Evolutionary conservation across 1,140 invertebrate genomes (phyloP), one percentile per base, ranked within the genome.

Genomic region (Zaprionus camerounensis): DNA sequence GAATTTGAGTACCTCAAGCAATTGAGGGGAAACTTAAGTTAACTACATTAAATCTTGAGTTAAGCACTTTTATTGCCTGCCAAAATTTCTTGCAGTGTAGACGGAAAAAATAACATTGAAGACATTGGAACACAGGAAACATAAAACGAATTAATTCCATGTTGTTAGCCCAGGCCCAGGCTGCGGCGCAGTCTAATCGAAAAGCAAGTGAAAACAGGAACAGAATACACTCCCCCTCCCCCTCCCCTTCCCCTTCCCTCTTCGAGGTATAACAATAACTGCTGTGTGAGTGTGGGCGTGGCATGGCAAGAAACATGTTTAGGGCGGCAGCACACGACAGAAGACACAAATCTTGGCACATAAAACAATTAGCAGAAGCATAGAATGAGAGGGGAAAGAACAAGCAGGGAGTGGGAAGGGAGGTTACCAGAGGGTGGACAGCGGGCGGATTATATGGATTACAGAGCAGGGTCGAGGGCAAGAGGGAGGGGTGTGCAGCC

Each of bases 121-220:
- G 26, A 15, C 57, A 66, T 72, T 71, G 59, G 76, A 26, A 83
- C 51, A 81, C 56, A 83, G 86, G 85, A 90, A 90, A 85, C 85
- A 91, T 85, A 90, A 90, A 90, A 90, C 88, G 85, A 90, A 90
- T 90, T 90, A 91, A 90, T 90, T 90, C 86, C 72, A 75, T 74
- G 79, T 80, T 84, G 81, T 80, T 80, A 71, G 79, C 68, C 68
- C 75, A 81, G 81, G 41, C 26, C 55, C 63, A 65, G 63, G 69
- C 68, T 38, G 36, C 36, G 41, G 41, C 63, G 79, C 71, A 69
- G 70, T 84, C 82, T 90, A 90, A 90, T 90, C 85, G 86, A 90
- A 91, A 90, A 90, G 72, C 85, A 90, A 90, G 86, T 88, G 85
- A 90, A 90, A 85, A 85, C 82, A 80, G 65, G 72, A 59, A n/a